These are phyloP conservation scores for Corydoras sp. DNA, from an alignment of 2,113 vertebrate genomes.

Conservation along the genomic window DNA sequence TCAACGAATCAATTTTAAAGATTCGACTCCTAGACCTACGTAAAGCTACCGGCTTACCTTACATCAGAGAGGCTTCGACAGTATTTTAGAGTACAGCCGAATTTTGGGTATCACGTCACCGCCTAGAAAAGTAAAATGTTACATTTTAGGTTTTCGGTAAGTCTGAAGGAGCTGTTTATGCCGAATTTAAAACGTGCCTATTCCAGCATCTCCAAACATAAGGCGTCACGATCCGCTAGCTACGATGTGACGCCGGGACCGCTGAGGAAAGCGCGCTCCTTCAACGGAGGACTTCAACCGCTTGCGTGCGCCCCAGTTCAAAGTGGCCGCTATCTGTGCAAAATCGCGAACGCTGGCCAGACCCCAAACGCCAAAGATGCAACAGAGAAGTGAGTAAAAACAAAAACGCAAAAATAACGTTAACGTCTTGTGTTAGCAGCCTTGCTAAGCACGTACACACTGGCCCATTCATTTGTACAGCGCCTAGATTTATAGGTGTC, in stretches of 20 bases:
- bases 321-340: conserved; percentile 52
- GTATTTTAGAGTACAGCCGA: too few relatives aligned
- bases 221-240: conserved; percentile 43
- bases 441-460: background rate
- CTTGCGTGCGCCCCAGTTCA: background rate
- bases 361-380: conserved; percentile 38
- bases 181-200: conserved; percentile 54
- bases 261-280: conserved; percentile 10
- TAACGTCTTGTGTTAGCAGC: background rate
- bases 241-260: conserved; percentile 33
- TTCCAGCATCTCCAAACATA: conserved; percentile 37
- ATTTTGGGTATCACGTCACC: background rate
- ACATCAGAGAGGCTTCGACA: too few relatives aligned
- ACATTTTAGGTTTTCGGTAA: conserved; percentile 59
- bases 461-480: too few relatives aligned
- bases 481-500: too few relatives aligned
- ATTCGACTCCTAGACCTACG: too few relatives aligned
- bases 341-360: conserved; percentile 42
- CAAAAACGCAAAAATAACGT: too few relatives aligned
- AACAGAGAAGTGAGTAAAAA: conserved; percentile 65
- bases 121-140: conserved; percentile 57
- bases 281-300: conserved; percentile 21
- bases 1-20: too few relatives aligned
- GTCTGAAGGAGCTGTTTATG: conserved; percentile 59
- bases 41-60: too few relatives aligned